A percentile compares a stretch with the other conserved stretches of the same genome.
Conservation (phyloP, 2,797 vertebrate genomes). For the Mus minutoides region DNA sequence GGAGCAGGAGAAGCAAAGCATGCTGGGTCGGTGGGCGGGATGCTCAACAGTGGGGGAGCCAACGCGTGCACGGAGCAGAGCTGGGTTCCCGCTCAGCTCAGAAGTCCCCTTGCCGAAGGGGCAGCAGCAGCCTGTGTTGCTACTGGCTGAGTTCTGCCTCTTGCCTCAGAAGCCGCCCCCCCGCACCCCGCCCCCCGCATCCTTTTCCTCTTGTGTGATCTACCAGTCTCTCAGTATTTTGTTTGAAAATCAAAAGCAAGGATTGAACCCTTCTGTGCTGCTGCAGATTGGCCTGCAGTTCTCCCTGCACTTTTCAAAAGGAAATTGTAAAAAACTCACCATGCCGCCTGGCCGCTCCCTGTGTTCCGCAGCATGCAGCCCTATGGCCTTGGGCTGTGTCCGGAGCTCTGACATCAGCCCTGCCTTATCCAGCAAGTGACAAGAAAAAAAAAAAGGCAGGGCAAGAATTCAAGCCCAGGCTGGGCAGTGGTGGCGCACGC, state of each 20-base stretch:
- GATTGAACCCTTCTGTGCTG: constrained; percentile 17
- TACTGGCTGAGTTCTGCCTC: background rate
- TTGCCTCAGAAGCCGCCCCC: background rate
- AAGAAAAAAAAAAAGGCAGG: background rate
- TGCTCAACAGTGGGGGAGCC: background rate
- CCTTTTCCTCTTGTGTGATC: constrained; percentile 34
- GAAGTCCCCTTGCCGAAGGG: accelerated
- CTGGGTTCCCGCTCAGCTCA: accelerated
- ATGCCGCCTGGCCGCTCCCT: background rate
- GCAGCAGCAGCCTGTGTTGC: background rate
- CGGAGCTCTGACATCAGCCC: background rate
- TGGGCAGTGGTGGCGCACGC: too few relatives aligned
- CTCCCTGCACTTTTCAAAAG: constrained; percentile 30
- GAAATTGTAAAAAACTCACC: background rate
- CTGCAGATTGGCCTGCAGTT: constrained; percentile 27
- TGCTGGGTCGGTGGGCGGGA: accelerated
- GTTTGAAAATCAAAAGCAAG: constrained; percentile 44
- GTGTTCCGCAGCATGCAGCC: accelerated
- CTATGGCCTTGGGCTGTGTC: accelerated
- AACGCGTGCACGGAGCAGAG: too few relatives aligned
- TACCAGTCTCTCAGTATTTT: constrained; percentile 13
- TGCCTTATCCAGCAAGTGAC: accelerated
- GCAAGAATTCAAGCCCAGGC: background rate
- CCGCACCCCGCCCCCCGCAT: background rate
- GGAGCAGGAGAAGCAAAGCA: background rate